Evolutionary conservation across 2,113 vertebrate species (phyloP), one percentile per base, ranked within the genome.

Genomic region (Toxotes jaculatrix): DNA sequence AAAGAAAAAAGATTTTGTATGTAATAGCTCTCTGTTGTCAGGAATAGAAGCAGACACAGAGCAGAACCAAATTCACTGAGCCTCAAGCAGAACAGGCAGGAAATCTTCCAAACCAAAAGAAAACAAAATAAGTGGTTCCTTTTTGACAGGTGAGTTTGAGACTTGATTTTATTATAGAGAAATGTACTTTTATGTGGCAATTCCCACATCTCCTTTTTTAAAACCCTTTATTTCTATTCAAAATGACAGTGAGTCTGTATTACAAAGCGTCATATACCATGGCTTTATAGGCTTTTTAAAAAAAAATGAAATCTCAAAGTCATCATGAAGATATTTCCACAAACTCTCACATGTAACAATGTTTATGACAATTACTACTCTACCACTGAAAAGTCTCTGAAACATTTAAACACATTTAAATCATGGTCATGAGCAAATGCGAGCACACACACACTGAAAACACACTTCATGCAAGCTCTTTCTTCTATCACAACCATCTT

Each of bases 41-140:
- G 64, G 56, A 45, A 71, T n/a, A 45, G 47, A 56, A 69, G 51
- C 32, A 4, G 51, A 74, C 51, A 76, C 4, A 34, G 31, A 62
- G 27, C 56, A 65, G 55, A 77, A 62, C 23, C n/a, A 59, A 64
- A 55, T 27, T 63, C 32, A 32, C 34, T 27, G 6, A 77, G 21
- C 49, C 9, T 13, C 23, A 47, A 47, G 55, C 23, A 31, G 40
- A 64, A 80, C 40, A 64, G n/a, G 31, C 43, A 32, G 59, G 68
- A 77, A 76, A 74, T 80, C 45, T 45, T 64, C 27, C 21, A 32
- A 80, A 86, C 40, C 83, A 65, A 86, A 77, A 49, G 49, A 77
- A 80, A 88, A 74, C 49, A 65, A 49, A 83, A 11, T 61, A 31
- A 23, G 27, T 17, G 66, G 23, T n/a, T 61, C 2, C 14, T 59